Conservation (phyloP, 2,797 vertebrate species). For the Cyclura pinguis region DNA sequence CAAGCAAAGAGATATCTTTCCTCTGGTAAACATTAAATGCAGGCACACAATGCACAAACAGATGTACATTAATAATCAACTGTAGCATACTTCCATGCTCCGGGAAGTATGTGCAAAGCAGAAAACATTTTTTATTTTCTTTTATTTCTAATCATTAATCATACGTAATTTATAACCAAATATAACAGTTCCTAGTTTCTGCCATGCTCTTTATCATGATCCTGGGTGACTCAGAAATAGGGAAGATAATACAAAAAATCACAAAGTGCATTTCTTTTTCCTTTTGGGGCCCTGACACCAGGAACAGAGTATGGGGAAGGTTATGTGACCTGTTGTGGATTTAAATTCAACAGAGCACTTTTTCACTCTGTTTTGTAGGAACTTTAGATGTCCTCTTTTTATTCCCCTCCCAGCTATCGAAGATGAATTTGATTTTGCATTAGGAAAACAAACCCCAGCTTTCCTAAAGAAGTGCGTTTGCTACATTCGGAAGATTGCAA, state of each 20-base stretch:
- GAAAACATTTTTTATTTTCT: not conserved
- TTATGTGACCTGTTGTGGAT: not conserved
- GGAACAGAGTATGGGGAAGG: not conserved
- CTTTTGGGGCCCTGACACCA: not conserved
- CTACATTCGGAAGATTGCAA: conserved; percentile 98
- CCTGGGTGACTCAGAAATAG: not conserved
- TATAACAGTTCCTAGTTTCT: not conserved
- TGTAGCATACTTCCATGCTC: not conserved
- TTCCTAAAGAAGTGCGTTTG: conserved; percentile 99
- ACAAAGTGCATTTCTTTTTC: not conserved
- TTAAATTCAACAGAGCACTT: conserved; percentile 26
- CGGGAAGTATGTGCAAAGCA: not conserved
- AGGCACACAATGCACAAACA: conserved; percentile 6
- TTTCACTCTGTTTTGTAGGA: conserved; percentile 38
- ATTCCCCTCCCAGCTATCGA: conserved; percentile 88
- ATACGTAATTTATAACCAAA: not conserved
- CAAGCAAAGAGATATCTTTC: conserved; percentile 97
- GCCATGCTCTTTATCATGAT: not conserved
- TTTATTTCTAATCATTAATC: not conserved
- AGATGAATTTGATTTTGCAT: conserved; percentile 97
- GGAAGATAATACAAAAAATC: not conserved
- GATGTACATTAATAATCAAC: not conserved
- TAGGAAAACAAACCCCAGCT: conserved; percentile 97
- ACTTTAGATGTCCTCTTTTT: conserved; percentile 61
- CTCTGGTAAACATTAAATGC: conserved; percentile 85